phyloP scores from a whole-genome alignment of 2,797 vertebrate genomes.

The Falco cherrug region DNA sequence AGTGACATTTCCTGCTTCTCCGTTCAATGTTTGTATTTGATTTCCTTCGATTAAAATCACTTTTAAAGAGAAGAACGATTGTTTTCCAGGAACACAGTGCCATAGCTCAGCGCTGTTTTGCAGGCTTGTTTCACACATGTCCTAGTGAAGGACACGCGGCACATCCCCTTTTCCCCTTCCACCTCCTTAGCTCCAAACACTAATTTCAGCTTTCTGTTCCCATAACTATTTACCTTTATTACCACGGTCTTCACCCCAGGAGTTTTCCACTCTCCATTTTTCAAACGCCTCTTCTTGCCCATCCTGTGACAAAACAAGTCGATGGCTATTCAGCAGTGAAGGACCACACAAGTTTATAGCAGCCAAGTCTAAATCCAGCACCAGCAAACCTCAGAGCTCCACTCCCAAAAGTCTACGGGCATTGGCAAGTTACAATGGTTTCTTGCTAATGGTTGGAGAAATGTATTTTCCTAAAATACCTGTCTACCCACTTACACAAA shows the following conservation, averaged over 20 bases:
- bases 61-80: background rate
- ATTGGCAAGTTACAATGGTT: background rate
- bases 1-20: background rate
- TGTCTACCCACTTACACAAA: background rate
- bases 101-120: background rate
- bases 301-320: conserved; percentile 73
- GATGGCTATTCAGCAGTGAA: background rate
- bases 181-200: background rate
- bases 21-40: background rate
- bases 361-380: background rate
- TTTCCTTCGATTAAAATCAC: background rate
- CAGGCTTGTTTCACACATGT: background rate
- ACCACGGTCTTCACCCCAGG: conserved; percentile 98
- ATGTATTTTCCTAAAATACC: background rate
- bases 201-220: background rate
- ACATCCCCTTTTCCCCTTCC: background rate
- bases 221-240: conserved; percentile 87
- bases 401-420: background rate
- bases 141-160: background rate
- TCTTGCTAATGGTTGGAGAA: background rate
- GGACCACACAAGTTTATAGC: background rate
- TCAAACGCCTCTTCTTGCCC: conserved; percentile 85
- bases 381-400: background rate
- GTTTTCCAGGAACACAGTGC: background rate
- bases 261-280: conserved; percentile 99